These are phyloP conservation scores for Drosophila guanche DNA, from an alignment of 1,140 invertebrate genomes.

Conservation along the genomic window DNA sequence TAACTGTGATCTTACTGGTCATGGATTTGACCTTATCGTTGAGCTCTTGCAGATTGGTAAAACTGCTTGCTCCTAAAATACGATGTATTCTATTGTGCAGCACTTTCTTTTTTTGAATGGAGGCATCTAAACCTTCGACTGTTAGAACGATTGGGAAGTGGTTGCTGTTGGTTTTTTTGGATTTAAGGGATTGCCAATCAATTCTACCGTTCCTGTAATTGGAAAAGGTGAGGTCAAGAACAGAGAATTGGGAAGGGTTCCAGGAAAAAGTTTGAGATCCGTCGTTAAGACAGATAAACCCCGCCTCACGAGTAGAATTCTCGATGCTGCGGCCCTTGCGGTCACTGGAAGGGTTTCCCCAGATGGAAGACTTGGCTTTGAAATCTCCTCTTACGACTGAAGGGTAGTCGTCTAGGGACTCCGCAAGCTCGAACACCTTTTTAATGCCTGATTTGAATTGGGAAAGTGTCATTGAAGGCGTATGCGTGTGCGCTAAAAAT, in stretches of 20 bases:
- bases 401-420: too few species aligned
- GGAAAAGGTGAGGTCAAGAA: background rate
- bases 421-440: too few species aligned
- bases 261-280: background rate
- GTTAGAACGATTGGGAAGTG: background rate
- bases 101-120: background rate
- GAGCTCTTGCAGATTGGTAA: too few species aligned
- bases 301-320: too few species aligned
- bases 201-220: background rate
- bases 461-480: too few species aligned
- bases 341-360: too few species aligned
- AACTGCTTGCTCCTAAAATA: background rate
- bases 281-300: conserved; percentile 2
- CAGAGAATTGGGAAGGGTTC: background rate
- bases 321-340: too few species aligned
- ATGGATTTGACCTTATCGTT: too few species aligned
- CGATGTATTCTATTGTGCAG: background rate
- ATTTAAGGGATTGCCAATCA: background rate
- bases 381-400: background rate
- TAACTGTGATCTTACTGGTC: too few species aligned
- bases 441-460: too few species aligned
- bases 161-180: background rate
- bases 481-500: too few species aligned
- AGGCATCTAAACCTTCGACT: background rate
- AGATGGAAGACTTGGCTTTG: too few species aligned